Evolutionary conservation across 2,888 invertebrate genomes (phyloP).

Genomic region (Strigamia crassipes): DNA sequence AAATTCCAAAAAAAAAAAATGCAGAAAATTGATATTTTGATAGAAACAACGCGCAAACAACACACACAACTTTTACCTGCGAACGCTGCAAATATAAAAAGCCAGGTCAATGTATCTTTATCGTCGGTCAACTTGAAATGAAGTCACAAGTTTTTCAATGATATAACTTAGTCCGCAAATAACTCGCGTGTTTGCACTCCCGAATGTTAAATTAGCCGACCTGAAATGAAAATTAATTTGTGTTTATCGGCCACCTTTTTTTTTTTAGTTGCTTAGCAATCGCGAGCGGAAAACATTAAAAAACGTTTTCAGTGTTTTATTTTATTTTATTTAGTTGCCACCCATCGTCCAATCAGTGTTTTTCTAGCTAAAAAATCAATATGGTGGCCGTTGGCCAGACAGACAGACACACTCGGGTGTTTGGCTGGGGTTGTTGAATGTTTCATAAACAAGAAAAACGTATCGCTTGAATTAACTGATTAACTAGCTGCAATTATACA

Average conservation of each 20-base stretch:
- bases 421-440: background rate
- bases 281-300: background rate
- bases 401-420: background rate
- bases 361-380: constrained; percentile 18
- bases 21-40: background rate
- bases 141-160: constrained; percentile 6
- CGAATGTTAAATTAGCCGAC: too few species aligned
- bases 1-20: background rate
- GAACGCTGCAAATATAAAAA: background rate
- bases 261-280: background rate
- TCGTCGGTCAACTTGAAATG: constrained; percentile 11
- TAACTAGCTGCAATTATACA: background rate
- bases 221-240: background rate
- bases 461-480: background rate
- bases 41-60: background rate
- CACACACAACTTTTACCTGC: background rate
- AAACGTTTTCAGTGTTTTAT: background rate
- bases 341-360: constrained; percentile 7
- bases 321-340: background rate
- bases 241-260: background rate
- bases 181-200: background rate
- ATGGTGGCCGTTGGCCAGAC: constrained; percentile 18
- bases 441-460: background rate
- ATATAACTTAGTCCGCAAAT: background rate
- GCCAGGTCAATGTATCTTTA: constrained; percentile 22